These are phyloP conservation scores for Mesembrinibis cayennensis DNA, from an alignment of 2,113 vertebrate genomes.

Conservation along the genomic window DNA sequence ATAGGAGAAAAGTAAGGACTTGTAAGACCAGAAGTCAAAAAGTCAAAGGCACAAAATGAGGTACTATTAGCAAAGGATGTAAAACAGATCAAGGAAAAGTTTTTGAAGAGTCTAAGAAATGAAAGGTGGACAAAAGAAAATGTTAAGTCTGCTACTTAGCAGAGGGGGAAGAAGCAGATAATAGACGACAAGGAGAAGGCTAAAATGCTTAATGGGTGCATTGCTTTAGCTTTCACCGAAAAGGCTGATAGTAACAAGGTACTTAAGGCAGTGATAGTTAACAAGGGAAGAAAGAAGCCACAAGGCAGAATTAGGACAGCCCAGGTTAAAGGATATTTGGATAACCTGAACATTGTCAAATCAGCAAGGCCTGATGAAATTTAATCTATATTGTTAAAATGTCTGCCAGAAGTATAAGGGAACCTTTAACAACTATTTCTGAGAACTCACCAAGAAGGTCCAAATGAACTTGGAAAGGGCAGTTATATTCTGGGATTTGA, in stretches of 20 bases:
- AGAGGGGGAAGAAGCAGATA: not conserved
- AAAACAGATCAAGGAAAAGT: slow-evolving; percentile 34
- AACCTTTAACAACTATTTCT: not conserved
- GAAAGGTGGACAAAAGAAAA: not conserved
- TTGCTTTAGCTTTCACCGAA: not conserved
- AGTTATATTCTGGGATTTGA: not conserved
- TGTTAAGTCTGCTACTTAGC: not conserved
- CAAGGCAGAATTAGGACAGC: not conserved
- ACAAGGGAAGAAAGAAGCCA: not conserved
- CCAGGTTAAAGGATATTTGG: not conserved
- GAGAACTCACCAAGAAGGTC: not conserved
- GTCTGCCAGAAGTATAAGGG: not conserved
- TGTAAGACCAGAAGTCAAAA: slow-evolving; percentile 21
- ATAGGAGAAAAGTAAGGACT: not conserved
- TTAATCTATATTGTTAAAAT: not conserved
- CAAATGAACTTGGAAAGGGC: not conserved
- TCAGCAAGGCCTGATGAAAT: not conserved
- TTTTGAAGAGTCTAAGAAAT: not conserved
- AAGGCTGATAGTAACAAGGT: not conserved
- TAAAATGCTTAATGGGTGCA: not conserved
- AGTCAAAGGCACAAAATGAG: slow-evolving; percentile 21
- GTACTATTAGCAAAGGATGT: not conserved
- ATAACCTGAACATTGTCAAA: not conserved
- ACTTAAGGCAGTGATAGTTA: not conserved
- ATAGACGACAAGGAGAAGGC: not conserved